Percentiles rank a stretch among this genome's conserved stretches.
Conservation (phyloP, 2,113 vertebrate species). For the Nycticebus coucang region DNA sequence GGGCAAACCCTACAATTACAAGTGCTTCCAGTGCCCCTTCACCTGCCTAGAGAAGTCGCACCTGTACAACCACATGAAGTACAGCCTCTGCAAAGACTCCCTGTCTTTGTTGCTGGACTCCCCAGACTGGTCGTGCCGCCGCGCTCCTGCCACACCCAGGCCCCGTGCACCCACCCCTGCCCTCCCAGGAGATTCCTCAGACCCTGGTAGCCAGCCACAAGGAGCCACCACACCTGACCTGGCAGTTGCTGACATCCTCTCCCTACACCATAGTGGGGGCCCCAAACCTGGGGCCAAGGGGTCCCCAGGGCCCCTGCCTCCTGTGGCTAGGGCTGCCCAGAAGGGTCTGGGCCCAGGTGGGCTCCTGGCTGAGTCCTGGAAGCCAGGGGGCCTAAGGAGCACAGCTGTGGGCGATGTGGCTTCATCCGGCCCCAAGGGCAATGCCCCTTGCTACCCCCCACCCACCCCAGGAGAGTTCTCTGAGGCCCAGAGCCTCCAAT, state of each 20-base stretch:
- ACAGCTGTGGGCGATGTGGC: slow-evolving; percentile 82
- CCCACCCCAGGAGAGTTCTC: slow-evolving; percentile 89
- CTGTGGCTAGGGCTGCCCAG: slow-evolving; percentile 86
- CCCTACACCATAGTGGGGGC: slow-evolving; percentile 87
- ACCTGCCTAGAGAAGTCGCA: slow-evolving; percentile 99
- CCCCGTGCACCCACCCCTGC: neutral
- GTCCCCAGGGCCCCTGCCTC: slow-evolving; percentile 85
- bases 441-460: slow-evolving; percentile 92
- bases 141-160: slow-evolving; percentile 62
- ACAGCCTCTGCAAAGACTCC: slow-evolving; percentile 99
- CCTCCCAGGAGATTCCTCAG: neutral
- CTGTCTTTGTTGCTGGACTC: slow-evolving; percentile 96
- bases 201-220: neutral
- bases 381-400: slow-evolving; percentile 83
- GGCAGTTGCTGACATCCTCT: slow-evolving; percentile 89
- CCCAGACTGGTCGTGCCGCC: slow-evolving; percentile 94
- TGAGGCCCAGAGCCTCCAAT: slow-evolving; percentile 91
- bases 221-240: slow-evolving; percentile 83
- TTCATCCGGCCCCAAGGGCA: slow-evolving; percentile 79
- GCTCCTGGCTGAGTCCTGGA: slow-evolving; percentile 91
- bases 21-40: slow-evolving; percentile 99
- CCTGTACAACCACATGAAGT: slow-evolving; percentile 99
- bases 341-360: slow-evolving; percentile 84
- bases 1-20: slow-evolving; percentile 99
- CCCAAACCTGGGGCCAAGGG: slow-evolving; percentile 85